These are phyloP conservation scores for Peromyscus maniculatus DNA, from an alignment of 2,113 vertebrate genomes.

Conservation along the genomic window DNA sequence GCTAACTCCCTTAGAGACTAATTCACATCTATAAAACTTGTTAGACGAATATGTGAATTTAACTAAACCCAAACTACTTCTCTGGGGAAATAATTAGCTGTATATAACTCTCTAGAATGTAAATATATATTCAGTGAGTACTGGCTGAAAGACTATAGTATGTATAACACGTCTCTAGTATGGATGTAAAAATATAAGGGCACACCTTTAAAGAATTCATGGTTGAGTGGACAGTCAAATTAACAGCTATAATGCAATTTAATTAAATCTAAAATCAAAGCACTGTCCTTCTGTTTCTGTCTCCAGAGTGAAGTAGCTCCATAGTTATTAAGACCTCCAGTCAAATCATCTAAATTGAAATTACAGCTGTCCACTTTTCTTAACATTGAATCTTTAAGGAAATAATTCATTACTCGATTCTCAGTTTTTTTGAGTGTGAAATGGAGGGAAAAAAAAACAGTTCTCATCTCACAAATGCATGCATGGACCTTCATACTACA, in stretches of 20 bases:
- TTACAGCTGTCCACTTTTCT: background rate
- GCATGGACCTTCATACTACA: background rate
- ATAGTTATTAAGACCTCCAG: background rate
- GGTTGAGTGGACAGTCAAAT: background rate
- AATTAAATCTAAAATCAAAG: background rate
- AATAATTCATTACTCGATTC: background rate
- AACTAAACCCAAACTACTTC: slow-evolving; percentile 42
- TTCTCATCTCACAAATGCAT: background rate
- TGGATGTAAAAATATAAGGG: background rate
- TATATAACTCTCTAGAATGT: slow-evolving; percentile 37
- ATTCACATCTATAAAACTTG: slow-evolving; percentile 55
- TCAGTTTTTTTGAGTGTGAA: background rate
- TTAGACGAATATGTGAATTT: slow-evolving; percentile 60
- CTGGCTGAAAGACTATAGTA: background rate
- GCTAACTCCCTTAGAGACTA: slow-evolving; percentile 34
- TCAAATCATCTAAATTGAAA: background rate
- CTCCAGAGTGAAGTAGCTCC: background rate
- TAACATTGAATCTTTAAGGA: background rate
- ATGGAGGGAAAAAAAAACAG: background rate
- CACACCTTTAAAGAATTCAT: background rate
- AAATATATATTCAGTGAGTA: slow-evolving; percentile 52
- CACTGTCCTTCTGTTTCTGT: background rate
- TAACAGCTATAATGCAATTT: slow-evolving; percentile 24
- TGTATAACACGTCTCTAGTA: background rate
- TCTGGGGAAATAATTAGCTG: slow-evolving; percentile 55